Evolutionary conservation across 2,888 invertebrate species (phyloP).

Genomic region (Pseudanteris insignis): DNA sequence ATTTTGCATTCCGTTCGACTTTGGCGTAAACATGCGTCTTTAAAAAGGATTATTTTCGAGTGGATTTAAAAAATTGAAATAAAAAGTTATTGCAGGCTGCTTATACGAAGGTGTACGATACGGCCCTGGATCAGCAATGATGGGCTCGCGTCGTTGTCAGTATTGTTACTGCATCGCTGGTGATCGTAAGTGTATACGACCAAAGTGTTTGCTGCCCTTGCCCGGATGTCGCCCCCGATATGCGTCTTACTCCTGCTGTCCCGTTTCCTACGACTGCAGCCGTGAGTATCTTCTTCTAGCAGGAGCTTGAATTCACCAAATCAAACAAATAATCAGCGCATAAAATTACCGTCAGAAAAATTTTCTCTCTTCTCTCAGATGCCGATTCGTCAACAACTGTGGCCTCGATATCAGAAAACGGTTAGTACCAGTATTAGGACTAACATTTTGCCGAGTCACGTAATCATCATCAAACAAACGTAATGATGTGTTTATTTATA

Average conservation of each 20-base stretch:
- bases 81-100: constrained; percentile 72
- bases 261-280: constrained; percentile 80
- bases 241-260: constrained; percentile 78
- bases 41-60: no score
- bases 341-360: constrained; percentile 13
- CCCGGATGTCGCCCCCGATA: constrained; percentile 76
- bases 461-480: no score
- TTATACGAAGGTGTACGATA: constrained; percentile 77
- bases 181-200: constrained; percentile 75
- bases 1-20: no score
- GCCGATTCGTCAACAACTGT: constrained; percentile 51
- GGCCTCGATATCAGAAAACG: constrained; percentile 53
- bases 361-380: constrained; percentile 40
- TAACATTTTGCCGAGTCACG: no score
- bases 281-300: constrained; percentile 53
- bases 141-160: constrained; percentile 80
- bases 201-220: constrained; percentile 80
- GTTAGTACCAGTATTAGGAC: constrained; percentile 48
- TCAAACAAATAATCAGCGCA: constrained; percentile 18
- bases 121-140: constrained; percentile 85
- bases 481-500: no score
- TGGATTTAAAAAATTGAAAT: no score
- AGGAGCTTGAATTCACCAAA: constrained; percentile 20
- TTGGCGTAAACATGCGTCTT: no score
- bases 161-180: constrained; percentile 82